These are phyloP conservation scores for Thaumatotibia leucotreta DNA, from an alignment of 1,140 invertebrate genomes.

Conservation along the genomic window DNA sequence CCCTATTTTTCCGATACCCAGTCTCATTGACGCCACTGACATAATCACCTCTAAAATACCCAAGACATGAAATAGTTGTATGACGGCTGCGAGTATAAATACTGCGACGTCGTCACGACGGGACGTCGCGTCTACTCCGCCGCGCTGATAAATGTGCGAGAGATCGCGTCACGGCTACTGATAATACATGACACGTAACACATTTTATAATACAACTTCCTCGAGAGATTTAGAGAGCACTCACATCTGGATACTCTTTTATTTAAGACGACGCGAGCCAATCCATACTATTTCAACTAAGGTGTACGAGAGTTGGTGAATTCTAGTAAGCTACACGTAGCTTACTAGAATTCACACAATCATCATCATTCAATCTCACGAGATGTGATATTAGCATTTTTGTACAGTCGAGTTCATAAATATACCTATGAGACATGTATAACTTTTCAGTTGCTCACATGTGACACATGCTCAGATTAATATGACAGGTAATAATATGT, in stretches of 20 bases:
- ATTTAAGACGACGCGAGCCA: too few species aligned
- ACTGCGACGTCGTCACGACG: not conserved
- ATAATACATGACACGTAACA: not conserved
- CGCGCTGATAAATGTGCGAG: not conserved
- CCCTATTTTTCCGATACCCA: not conserved
- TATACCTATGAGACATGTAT: too few species aligned
- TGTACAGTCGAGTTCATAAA: too few species aligned
- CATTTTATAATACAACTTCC: not conserved
- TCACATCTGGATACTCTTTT: not conserved
- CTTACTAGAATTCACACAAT: too few species aligned
- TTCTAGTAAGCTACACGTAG: too few species aligned
- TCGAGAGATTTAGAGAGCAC: not conserved
- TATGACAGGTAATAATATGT: too few species aligned
- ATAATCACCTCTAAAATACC: not conserved
- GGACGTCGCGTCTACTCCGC: not conserved
- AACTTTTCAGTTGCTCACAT: too few species aligned
- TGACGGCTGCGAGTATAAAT: not conserved
- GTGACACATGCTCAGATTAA: too few species aligned
- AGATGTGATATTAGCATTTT: too few species aligned
- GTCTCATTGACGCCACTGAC: not conserved
- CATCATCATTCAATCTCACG: too few species aligned
- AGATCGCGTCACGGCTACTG: not conserved
- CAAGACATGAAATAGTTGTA: not conserved
- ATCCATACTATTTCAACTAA: too few species aligned
- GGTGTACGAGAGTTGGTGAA: too few species aligned